phyloP scores from a whole-genome alignment of 2,888 invertebrate genomes.

The Busseola fusca region DNA sequence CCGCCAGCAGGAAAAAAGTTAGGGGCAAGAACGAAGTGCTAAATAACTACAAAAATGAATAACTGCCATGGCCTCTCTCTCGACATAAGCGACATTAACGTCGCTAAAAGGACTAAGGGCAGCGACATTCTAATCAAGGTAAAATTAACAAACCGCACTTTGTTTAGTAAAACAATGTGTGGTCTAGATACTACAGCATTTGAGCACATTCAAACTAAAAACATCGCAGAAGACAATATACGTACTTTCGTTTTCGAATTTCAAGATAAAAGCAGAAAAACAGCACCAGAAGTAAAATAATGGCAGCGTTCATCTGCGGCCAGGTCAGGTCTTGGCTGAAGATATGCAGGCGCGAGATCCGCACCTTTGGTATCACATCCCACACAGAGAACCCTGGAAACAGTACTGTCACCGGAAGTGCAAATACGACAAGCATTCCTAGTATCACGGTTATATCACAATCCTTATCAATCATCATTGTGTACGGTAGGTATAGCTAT shows the following conservation, averaged over 20 bases:
- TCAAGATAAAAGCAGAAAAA: conserved; percentile 82
- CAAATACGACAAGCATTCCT: conserved; percentile 74
- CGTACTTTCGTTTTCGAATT: conserved; percentile 81
- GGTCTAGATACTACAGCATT: neutral
- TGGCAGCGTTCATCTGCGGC: conserved; percentile 74
- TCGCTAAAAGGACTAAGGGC: neutral
- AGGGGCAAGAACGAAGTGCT: neutral
- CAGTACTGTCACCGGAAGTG: conserved; percentile 78
- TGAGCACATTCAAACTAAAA: neutral
- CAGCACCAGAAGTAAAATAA: conserved; percentile 69
- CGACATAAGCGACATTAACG: neutral
- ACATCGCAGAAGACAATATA: neutral
- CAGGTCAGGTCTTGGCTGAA: conserved; percentile 75
- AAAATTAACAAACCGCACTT: neutral
- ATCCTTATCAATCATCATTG: conserved; percentile 70
- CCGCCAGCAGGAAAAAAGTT: no score
- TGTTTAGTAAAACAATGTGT: neutral
- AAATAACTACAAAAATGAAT: neutral
- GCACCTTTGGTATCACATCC: conserved; percentile 80
- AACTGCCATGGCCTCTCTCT: neutral
- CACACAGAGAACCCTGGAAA: conserved; percentile 80
- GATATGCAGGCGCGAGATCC: conserved; percentile 75
- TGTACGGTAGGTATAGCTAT: conserved; percentile 14
- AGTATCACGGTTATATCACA: conserved; percentile 65
- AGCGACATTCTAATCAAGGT: neutral